Base-by-base conservation (phyloP, 1,140 invertebrate species). In the Bombus cullumanus region DNA sequence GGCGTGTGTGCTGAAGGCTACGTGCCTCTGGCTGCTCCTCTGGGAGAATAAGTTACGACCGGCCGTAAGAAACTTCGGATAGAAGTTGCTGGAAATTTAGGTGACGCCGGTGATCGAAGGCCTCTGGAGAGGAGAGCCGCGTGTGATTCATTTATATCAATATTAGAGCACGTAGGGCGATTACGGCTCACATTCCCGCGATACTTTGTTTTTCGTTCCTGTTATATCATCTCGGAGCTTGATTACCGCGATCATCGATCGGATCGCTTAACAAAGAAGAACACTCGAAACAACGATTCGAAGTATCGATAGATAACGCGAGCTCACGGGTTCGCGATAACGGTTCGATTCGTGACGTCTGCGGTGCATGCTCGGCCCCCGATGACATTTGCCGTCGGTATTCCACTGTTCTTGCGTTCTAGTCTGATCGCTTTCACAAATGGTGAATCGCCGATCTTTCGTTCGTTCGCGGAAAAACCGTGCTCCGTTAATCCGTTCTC, bases 141-240 rank as follows among this genome's bases (percentile, higher is more conserved):
- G 78, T 75, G 73, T 90, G 86, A 90, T 90, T 90, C 89, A 88
- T 90, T 90, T 90, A 71, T 90, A 90, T 90, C 89, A 90, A 90
- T 88, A 90, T 86, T 81, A 72, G 69, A 83, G 82, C 83, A 68
- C 69, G 57, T 73, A 73, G 28, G 43, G n/a, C 86, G 88, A 90
- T 90, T 90, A 90, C 86, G 43, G 39, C 22, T 43, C 34, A 62
- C n/a, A 69, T 74, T 57, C 28, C 43, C 57, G 74, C 13, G 39
- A 37, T n/a, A 57, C n/a, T 37, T 39, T 15, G 4, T 22, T 28
- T 31, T 57, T 62, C 25, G 62, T 34, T 76, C 39, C 0, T 25
- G 15, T 25, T 18, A 28, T 25, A 34, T 79, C 59, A 37, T 79
- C 15, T 34, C 10, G 37, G 10, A 22, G 18, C 3, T 25, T 4